Evolutionary conservation across 2,888 invertebrate species (phyloP), one percentile per base, ranked within the genome.

Genomic region (Creontiades dilutus): DNA sequence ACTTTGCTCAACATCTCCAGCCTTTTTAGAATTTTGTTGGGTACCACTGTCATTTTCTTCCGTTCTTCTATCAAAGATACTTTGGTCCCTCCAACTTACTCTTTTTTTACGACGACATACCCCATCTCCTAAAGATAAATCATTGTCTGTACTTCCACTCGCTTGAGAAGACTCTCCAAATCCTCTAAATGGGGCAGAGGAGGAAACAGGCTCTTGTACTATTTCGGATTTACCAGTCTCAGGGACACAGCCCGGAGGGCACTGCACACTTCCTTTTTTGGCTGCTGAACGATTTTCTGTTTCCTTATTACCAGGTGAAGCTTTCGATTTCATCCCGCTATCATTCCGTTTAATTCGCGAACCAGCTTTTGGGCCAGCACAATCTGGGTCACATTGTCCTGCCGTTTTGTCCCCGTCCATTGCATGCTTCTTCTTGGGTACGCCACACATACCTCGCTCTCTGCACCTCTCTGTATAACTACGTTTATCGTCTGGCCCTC

Each of bases 391-490:
- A 13, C 68, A 68, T 23, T 68, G 23, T 23, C 27, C 23, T 7
- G 68, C 68, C 11, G 68, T 23, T 52, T 52, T 52, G 52, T 52
- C 52, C 68, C 68, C 68, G 7, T 68, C 27, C 19, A 27, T 7
- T 7, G 68, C 68, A 27, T 12, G 19, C 12, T 68, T 68, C 23
- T 27, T 68, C 19, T 68, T 68, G 0, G 19, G 19, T 68, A 23
- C 23, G 3, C 23, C 23, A 68, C 68, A 68, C 23, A 68, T 19
- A 68, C 68, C 68, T 14, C 78, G 78, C 78, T 78, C 78, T 9
- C 46, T 46, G 19, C 78, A 78, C 37, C 46, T 46, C 19, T 78
- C 78, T 11, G 46, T 78, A 16, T 78, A 78, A 46, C 47, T 78
- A 0, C 47, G 37, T 11, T 47, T 47, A 46, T 78, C 47, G 4